Base-by-base conservation (phyloP, 92 coral and sea anemone species). In the Virgularia gustaviana region DNA sequence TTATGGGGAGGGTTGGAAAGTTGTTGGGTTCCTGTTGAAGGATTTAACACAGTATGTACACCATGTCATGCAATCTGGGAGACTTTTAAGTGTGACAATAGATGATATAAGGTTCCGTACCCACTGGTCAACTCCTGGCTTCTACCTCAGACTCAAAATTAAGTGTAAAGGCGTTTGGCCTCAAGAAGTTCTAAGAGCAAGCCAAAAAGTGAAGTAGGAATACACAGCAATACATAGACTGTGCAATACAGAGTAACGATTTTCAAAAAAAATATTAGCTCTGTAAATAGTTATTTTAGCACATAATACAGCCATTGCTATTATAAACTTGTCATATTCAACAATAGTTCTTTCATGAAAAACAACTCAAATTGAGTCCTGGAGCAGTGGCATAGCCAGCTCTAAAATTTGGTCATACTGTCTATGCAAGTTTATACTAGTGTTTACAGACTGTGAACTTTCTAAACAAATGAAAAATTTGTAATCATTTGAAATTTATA, bases 91-190 rank as follows among this genome's bases (percentile, higher is more conserved):
- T 16, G 71, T 52, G 9, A 19, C 24, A 28, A 49, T 77, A 15
- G 74, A 35, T 27, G 73, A 78, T 30, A 71, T 77, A 5, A 29
- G 32, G 32, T 62, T 77, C 18, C 30, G 72, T 41, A 57, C 73
- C 1, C 39, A 61, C 34, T 83, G 65, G 60, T 32, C 29, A 24
- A 23, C 42, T 27, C 55, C 75, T 41, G 87, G 87, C 2, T 71
- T 55, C 45, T 83, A 77, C 33, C 56, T 59, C 16, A 75, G 64
- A 54, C 5, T 75, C 3, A 8, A n/a, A 24, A 49, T 81, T 19
- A 75, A 72, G 28, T 32, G 77, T 11, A 52, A 63, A 30, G 85
- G 85, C 8, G 9, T 24, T 7, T 81, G 85, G 85, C 67, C 33
- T 4, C 27, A 77, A 27, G 43, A 34, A 47, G 81, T 81, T 2